phyloP scores from a whole-genome alignment of 2,113 vertebrate species.

The Todiramphus chloris region DNA sequence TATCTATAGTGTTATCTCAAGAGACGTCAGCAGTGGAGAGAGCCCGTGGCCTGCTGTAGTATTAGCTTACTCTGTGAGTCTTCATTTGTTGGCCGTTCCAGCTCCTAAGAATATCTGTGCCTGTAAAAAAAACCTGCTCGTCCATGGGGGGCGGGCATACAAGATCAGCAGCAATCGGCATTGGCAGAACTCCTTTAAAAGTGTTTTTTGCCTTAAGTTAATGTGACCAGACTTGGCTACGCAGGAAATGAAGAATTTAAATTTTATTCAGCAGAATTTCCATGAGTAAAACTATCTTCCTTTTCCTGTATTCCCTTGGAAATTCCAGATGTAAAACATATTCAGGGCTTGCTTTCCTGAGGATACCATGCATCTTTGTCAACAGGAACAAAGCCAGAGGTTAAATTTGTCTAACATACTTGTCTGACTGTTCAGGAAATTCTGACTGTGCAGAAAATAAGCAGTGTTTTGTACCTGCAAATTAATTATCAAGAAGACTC shows the following conservation, averaged over 20 bases:
- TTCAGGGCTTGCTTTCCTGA: not conserved
- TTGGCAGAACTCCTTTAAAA: not conserved
- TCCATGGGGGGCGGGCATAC: not conserved
- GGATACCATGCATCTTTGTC: not conserved
- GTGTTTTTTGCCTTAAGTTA: not conserved
- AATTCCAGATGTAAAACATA: not conserved
- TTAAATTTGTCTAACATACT: not conserved
- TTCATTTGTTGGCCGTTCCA: not conserved
- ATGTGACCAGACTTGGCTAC: not conserved
- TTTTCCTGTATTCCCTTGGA: not conserved
- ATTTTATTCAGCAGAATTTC: not conserved
- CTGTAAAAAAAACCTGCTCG: not conserved
- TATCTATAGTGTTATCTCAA: not conserved
- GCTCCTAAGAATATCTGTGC: accelerated
- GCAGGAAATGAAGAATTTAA: not conserved
- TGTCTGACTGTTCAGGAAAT: not conserved
- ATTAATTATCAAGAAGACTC: not conserved
- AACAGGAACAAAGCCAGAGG: not conserved
- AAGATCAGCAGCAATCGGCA: not conserved
- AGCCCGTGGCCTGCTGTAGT: not conserved
- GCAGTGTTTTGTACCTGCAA: not conserved
- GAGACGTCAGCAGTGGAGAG: not conserved
- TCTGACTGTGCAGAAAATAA: not conserved
- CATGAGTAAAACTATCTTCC: not conserved
- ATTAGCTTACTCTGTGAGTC: not conserved